Percentiles rank a stretch among this genome's conserved stretches.
Evolutionary conservation across 2,797 vertebrate species (phyloP).

Genomic region (Anabas testudineus): DNA sequence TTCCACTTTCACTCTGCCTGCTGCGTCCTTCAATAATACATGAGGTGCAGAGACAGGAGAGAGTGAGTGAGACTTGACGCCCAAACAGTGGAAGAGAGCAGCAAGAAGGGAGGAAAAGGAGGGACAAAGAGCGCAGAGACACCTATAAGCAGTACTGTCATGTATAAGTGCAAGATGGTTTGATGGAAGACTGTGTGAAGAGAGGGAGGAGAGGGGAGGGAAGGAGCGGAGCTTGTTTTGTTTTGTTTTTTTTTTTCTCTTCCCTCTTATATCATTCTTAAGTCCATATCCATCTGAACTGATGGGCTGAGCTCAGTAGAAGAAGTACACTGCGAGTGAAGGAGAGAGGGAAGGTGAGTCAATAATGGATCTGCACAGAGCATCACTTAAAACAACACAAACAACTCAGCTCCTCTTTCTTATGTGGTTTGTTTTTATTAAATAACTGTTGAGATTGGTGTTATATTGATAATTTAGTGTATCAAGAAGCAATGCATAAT

Average conservation of each 20-base stretch:
- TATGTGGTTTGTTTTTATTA: background rate
- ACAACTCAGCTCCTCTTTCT: background rate
- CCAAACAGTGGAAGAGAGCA: slow-evolving; percentile 58
- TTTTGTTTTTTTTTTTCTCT: slow-evolving; percentile 62
- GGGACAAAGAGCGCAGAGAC: slow-evolving; percentile 53
- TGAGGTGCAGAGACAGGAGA: slow-evolving; percentile 68
- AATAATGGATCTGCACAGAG: slow-evolving; percentile 47
- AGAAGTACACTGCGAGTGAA: slow-evolving; percentile 84
- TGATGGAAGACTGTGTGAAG: slow-evolving; percentile 74
- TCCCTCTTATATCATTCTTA: slow-evolving; percentile 66
- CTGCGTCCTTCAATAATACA: slow-evolving; percentile 74
- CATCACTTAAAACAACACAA: background rate
- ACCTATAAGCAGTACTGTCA: slow-evolving; percentile 69
- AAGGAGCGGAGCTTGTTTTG: slow-evolving; percentile 64
- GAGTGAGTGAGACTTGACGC: slow-evolving; percentile 55
- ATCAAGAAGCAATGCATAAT: slow-evolving; percentile 33
- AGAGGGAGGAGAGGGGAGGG: slow-evolving; percentile 68
- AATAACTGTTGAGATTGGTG: slow-evolving; percentile 1
- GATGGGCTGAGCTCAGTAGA: slow-evolving; percentile 80
- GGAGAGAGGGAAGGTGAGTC: slow-evolving; percentile 28
- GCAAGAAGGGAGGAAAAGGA: slow-evolving; percentile 46
- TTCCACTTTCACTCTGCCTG: slow-evolving; percentile 42
- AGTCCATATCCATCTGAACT: slow-evolving; percentile 67
- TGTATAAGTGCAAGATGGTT: slow-evolving; percentile 76
- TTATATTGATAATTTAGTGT: slow-evolving; percentile 40